Evolutionary conservation across 2,797 vertebrate species (phyloP), one percentile per base, ranked within the genome.

Genomic region (Scolopax rusticola): DNA sequence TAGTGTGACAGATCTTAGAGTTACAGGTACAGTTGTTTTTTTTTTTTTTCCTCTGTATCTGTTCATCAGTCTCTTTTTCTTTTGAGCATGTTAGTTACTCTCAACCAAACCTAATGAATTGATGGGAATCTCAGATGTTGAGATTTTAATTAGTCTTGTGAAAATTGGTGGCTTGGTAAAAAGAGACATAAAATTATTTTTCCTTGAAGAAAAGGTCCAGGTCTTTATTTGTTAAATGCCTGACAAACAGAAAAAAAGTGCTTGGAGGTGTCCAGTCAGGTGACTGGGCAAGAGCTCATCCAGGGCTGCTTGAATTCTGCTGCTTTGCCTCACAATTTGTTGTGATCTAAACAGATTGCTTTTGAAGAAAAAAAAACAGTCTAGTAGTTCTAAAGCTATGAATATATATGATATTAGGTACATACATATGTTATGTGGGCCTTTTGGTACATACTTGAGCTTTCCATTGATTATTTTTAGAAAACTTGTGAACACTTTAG

Each of bases 1-100:
- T 97, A 99, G 98, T 91, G 99, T 99, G 68, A 99, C 99, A 84
- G 99, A 99, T 98, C 98, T 99, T 95, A 98, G 99, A 94, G 99
- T 99, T 94, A 99, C 99, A 98, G 99, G 99, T 99, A 98, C 84
- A 59, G 25, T 57, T 90, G 38, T 6, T 78, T 25, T 21, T 65
- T 24, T 68, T 68, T 64, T 33, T 33, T 33, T 33, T 33, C 33
- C 74, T 91, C 21, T 77, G 12, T 83, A 15, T 77, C 32, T 74
- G 12, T 48, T 12, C 6, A 28, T 32, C 38, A 57, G 28, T n/a
- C 7, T 27, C 19, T 38, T 59, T 61, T 3, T 84, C 10, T 76
- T 80, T 40, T 25, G 38, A 78, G 30, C 18, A 3, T 38, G 4
- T 65, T 53, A 8, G 13, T 88, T 86, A 30, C 38, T 75, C 27